Evolutionary conservation across 2,113 vertebrate genomes (phyloP), one percentile per base, ranked within the genome.

Genomic region (Ondatra zibethicus): DNA sequence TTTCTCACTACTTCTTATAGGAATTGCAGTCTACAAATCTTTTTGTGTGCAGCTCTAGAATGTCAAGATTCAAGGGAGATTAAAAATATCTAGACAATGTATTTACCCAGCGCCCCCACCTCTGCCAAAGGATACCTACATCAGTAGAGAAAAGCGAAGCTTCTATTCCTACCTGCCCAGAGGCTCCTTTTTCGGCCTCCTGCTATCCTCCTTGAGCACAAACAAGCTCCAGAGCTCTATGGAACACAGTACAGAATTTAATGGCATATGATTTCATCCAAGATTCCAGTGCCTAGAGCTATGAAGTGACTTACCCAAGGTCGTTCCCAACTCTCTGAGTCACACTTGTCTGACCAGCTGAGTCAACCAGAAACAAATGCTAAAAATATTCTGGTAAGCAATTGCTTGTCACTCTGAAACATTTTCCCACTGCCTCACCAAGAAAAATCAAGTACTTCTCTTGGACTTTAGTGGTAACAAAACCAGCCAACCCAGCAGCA

Each of bases 301-400:
- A 47, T 42, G 73, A 81, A 95, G 5, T 78, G 88, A 91, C 86
- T 87, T 93, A 85, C 36, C 21, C 61, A 91, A 94, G 68, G 86
- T 97, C 91, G 91, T 14, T 76, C 23, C 29, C 88, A 86, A 89
- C 36, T 91, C 61, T 58, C 66, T 10, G 1, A 91, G 63, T 95
- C 61, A 55, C 3, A 2, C 88, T 96, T 85, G 75, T 78, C 86
- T 92, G 39, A 88, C 42, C 55, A 63, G 19, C 36, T 85, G 77
- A 86, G 61, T 68, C 89, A 92, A 92, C 58, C 23, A 92, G 80
- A 97, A 94, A 77, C 68, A 81, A 93, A 42, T 63, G 78, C 33
- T 84, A 93, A 88, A 95, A 73, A 31, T 92, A 93, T 73, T 85
- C 75, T 61, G 55, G 31, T 42, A 87, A 81, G 52, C 70, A 81